A percentile compares a stretch with the other conserved stretches of the same genome.
These are phyloP conservation scores for Miniopterus natalensis DNA, from an alignment of 2,113 vertebrate species.

Conservation along the genomic window DNA sequence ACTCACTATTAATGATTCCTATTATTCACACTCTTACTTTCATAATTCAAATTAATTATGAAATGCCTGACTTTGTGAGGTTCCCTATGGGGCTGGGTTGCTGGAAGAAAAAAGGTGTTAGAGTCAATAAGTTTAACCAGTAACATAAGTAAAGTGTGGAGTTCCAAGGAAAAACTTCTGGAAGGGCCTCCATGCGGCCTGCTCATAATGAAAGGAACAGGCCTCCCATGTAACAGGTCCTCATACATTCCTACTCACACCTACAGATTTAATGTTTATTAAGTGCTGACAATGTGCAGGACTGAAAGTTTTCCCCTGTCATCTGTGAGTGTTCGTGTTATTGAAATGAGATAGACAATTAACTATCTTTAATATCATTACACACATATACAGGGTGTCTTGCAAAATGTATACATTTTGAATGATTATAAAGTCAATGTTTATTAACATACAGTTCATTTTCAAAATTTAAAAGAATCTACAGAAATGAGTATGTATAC, in stretches of 20 bases:
- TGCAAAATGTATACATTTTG: too few species aligned
- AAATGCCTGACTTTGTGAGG: conserved; percentile 14
- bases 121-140: conserved; percentile 20
- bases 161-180: background rate
- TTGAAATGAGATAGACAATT: background rate
- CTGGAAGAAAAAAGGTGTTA: background rate
- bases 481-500: too few species aligned
- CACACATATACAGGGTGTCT: background rate
- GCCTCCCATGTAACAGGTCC: background rate
- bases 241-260: background rate
- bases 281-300: background rate
- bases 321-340: background rate
- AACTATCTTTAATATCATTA: background rate
- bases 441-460: too few species aligned
- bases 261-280: background rate
- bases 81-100: background rate
- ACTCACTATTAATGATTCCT: background rate
- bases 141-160: background rate
- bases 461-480: too few species aligned
- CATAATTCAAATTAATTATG: conserved; percentile 48
- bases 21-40: background rate
- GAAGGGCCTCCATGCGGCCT: background rate
- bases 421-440: too few species aligned
- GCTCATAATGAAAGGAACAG: background rate
- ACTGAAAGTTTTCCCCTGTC: background rate